Percentiles rank a stretch among this genome's conserved stretches.
Conservation (phyloP, 2,888 invertebrate genomes). For the Cheilosia soror region DNA sequence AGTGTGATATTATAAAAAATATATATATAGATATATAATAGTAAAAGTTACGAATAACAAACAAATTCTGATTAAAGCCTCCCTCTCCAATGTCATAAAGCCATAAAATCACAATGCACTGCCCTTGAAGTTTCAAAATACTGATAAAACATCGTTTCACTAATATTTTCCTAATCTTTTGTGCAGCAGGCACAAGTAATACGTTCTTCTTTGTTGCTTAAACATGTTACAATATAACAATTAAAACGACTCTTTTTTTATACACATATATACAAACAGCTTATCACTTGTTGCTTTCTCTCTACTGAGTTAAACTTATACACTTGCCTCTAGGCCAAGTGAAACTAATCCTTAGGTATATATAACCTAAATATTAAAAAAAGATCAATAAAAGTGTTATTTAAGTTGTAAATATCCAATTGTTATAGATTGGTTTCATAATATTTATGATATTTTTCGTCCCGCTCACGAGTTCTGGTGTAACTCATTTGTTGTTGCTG, state of each 20-base stretch:
- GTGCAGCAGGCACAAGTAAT: conserved; percentile 25
- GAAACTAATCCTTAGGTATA: conserved; percentile 31
- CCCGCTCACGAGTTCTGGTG: conserved; percentile 78
- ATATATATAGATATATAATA: conserved; percentile 14
- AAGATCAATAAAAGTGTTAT: conserved; percentile 55
- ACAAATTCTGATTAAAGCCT: conserved; percentile 37
- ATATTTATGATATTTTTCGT: conserved; percentile 81
- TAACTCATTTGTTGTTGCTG: conserved; percentile 76
- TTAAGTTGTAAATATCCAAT: conserved; percentile 40
- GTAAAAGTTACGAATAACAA: conserved; percentile 22
- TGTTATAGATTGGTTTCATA: conserved; percentile 83
- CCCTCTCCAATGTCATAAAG: conserved; percentile 27
- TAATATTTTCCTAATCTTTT: conserved; percentile 12
- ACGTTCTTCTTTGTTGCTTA: neutral
- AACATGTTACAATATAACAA: conserved; percentile 1
- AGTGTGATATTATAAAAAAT: conserved; percentile 66
- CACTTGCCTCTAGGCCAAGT: conserved; percentile 13
- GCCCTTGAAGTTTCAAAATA: conserved; percentile 41
- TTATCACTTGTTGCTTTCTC: conserved; percentile 38
- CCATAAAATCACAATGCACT: conserved; percentile 61
- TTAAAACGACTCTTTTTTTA: conserved; percentile 10
- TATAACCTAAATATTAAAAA: conserved; percentile 4
- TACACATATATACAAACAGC: conserved; percentile 1
- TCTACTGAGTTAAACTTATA: conserved; percentile 6
- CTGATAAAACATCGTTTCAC: conserved; percentile 37